A percentile compares a stretch with the other conserved stretches of the same genome.
These are phyloP conservation scores for Epinephelus awoara DNA, from an alignment of 2,797 vertebrate genomes.

Conservation along the genomic window DNA sequence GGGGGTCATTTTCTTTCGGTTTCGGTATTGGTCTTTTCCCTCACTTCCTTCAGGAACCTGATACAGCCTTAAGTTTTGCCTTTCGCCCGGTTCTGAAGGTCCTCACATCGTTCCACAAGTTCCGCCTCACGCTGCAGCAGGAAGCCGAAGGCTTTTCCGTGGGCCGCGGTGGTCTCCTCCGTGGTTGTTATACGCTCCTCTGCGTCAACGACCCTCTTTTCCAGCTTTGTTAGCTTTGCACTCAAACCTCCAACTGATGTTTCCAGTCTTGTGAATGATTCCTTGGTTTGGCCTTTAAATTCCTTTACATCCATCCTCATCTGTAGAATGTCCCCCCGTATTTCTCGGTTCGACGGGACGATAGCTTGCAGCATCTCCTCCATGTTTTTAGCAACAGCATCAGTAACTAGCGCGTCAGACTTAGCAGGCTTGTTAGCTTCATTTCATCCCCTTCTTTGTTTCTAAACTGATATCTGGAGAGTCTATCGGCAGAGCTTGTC, in stretches of 20 bases:
- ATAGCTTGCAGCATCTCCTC: not conserved
- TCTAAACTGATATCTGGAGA: slow-evolving; percentile 20
- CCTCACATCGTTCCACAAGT: not conserved
- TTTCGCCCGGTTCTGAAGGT: not conserved
- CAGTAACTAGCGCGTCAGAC: not conserved
- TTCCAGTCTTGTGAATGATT: slow-evolving; percentile 27
- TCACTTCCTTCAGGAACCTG: slow-evolving; percentile 24
- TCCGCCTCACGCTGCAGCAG: slow-evolving; percentile 20
- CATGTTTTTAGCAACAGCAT: not conserved
- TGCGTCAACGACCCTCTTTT: slow-evolving; percentile 6
- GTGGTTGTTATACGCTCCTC: not conserved
- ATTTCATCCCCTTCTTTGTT: slow-evolving; percentile 16
- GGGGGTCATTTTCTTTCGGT: slow-evolving; percentile 9
- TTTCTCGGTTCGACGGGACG: not conserved
- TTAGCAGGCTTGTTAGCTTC: slow-evolving; percentile 11
- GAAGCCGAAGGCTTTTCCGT: not conserved
- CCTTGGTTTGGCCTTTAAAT: slow-evolving; percentile 17
- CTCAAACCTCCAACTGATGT: not conserved
- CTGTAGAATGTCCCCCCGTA: slow-evolving; percentile 3
- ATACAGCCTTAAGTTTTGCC: slow-evolving; percentile 8
- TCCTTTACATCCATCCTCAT: slow-evolving; percentile 22
- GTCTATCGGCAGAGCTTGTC: not conserved
- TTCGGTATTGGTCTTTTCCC: not conserved
- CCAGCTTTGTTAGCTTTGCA: slow-evolving; percentile 13
- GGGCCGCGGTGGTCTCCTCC: not conserved